Evolutionary conservation across 2,888 invertebrate genomes (phyloP), one percentile per base, ranked within the genome.

Genomic region (Anticlea derivata): DNA sequence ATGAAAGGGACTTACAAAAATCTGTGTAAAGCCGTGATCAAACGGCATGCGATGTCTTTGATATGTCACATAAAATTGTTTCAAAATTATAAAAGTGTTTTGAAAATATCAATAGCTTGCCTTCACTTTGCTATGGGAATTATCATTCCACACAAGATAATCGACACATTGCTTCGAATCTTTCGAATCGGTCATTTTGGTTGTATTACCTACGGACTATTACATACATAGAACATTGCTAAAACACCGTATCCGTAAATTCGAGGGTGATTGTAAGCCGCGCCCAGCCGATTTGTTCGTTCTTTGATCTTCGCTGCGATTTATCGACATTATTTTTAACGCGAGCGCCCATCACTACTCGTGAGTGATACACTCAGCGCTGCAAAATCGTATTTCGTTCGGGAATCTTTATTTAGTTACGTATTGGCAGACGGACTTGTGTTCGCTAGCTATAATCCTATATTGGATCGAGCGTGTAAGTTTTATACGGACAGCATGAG

Each of bases 271-370:
- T 6, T 4, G 24, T 23, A 13, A 31, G 65, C 65, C 72, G 68
- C 77, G 72, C 80, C 78, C 79, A 76, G 70, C 75, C 85, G 88
- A 88, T 89, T 86, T 87, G 88, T 86, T 85, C 84, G 74, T 84
- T 84, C 88, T 87, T 88, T 89, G 88, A 90, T 89, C 89, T 86
- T 78, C 68, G 72, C 66, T 80, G 76, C 77, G 88, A 90, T 89
- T 89, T 90, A 89, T 89, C 84, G 88, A 82, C 83, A 90, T 87
- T 89, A 89, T 90, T 89, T 90, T 90, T 88, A 90, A 88, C 88
- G 82, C 77, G 75, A 37, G 70, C 76, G 78, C 83, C 84, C 86
- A 85, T 87, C 86, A 85, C 88, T 86, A 81, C 68, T 66, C 70
- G 66, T 79, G 79, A 82, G 74, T 81, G 85, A 82, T 83, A 74